Conservation (phyloP, 2,797 vertebrate species). For the Pangasius mekongensis region DNA sequence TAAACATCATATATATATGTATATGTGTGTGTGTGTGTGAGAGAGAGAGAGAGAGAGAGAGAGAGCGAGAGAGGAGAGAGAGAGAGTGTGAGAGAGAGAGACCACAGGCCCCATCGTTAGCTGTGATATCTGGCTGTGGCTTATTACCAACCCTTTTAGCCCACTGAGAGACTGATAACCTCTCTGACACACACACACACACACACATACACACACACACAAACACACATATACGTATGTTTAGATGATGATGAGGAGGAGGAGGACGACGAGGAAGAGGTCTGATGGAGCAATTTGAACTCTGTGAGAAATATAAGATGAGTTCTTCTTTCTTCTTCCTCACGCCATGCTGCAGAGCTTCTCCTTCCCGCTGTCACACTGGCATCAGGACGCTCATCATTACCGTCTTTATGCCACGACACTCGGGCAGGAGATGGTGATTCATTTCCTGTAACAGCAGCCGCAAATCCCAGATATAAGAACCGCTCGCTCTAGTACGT, state of each 20-base stretch:
- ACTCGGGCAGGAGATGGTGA: too few species aligned
- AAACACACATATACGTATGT: neutral
- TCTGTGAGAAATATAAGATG: neutral
- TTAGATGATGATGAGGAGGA: neutral
- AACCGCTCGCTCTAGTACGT: neutral
- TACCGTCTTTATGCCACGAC: neutral
- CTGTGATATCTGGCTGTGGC: slow-evolving; percentile 69
- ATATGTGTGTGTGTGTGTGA: neutral
- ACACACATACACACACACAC: slow-evolving; percentile 32
- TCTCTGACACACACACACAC: slow-evolving; percentile 7
- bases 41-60: neutral
- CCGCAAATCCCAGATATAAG: neutral
- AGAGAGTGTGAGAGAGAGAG: neutral
- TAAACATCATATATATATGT: neutral
- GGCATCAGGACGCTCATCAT: neutral
- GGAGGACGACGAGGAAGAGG: neutral
- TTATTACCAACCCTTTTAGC: slow-evolving; percentile 66
- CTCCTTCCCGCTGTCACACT: neutral
- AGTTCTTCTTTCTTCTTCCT: neutral
- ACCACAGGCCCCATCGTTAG: slow-evolving; percentile 59
- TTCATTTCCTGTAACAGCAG: neutral
- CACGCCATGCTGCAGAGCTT: neutral
- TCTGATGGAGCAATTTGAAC: neutral
- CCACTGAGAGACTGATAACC: slow-evolving; percentile 49
- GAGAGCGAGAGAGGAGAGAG: neutral